Evolutionary conservation across 2,888 invertebrate genomes (phyloP), one percentile per base, ranked within the genome.

Genomic region (Itoplectis maculator): DNA sequence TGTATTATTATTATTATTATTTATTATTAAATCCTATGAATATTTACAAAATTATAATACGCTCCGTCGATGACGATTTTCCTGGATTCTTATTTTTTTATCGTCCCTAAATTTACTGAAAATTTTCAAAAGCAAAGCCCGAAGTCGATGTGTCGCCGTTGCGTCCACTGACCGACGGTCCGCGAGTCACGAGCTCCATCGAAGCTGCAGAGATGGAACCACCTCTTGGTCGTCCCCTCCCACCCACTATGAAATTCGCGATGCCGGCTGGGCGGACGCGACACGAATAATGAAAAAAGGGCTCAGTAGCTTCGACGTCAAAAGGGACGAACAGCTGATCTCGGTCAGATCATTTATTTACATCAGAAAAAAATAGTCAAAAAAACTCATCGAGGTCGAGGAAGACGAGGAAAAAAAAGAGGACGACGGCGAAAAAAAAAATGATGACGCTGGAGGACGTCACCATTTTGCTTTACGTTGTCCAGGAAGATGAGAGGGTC

Each of bases 401-500:
- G 76, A 76, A 69, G 42, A 61, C n/a, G 5, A 42, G 45, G 15
- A 56, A 66, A 78, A 37, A 61, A 61, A n/a, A 6, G 9, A 37
- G 15, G 59, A 73, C 51, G 63, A 42, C 47, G 68, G 47, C 63
- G 82, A 79, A 68, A 73, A 79, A 69, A 49, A 61, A 8, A 47
- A 40, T 35, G 35, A 74, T 82, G 81, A 83, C 77, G 65, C 65
- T 70, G 70, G 78, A 79, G 73, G 82, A 72, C 77, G 72, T 82
- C 72, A 79, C 79, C 35, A 69, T 81, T 82, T 85, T 87, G 70
- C 86, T 86, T 82, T 86, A 86, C 84, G 78, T 86, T 87, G 84
- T 87, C 85, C 88, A 88, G 88, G 88, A 88, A 84, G 86, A 89
- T 82, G 88, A 88, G 80, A 85, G 87, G 75, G 86, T 88, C 11